A percentile compares a stretch with the other conserved stretches of the same genome.
Conservation (phyloP, 2,888 invertebrate genomes). For the Amphipyra berbera region DNA sequence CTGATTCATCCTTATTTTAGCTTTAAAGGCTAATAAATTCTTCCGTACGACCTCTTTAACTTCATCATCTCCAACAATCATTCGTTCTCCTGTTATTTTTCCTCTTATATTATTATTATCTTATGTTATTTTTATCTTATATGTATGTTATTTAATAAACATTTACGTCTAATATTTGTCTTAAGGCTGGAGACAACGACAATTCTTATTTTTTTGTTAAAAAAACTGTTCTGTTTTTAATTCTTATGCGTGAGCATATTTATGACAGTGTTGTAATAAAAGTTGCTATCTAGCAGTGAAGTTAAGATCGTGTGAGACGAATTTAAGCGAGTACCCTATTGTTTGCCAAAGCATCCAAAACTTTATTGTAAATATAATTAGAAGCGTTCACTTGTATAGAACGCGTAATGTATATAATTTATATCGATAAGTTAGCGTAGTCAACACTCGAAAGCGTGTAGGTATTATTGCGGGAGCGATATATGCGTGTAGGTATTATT, state of each 20-base stretch:
- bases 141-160: not conserved
- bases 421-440: constrained; percentile 62
- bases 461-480: constrained; percentile 55
- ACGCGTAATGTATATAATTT: constrained; percentile 71
- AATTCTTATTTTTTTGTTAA: constrained; percentile 9
- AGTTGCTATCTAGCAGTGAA: not conserved
- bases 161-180: constrained; percentile 6
- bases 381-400: constrained; percentile 65
- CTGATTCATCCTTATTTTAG: no score
- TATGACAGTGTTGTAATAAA: no score
- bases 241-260: not conserved
- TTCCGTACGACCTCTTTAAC: no score
- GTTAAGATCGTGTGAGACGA: constrained; percentile 55
- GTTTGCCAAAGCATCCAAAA: constrained; percentile 88
- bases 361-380: constrained; percentile 85
- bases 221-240: not conserved
- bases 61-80: no score
- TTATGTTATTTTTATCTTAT: no score
- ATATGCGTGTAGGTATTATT: constrained; percentile 51
- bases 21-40: no score
- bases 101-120: no score
- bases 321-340: constrained; percentile 76
- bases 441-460: constrained; percentile 53
- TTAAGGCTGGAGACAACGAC: constrained; percentile 10
- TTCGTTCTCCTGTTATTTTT: no score